Base-by-base conservation (phyloP, 2,888 invertebrate species). In the Lasioglossum figueresi region DNA sequence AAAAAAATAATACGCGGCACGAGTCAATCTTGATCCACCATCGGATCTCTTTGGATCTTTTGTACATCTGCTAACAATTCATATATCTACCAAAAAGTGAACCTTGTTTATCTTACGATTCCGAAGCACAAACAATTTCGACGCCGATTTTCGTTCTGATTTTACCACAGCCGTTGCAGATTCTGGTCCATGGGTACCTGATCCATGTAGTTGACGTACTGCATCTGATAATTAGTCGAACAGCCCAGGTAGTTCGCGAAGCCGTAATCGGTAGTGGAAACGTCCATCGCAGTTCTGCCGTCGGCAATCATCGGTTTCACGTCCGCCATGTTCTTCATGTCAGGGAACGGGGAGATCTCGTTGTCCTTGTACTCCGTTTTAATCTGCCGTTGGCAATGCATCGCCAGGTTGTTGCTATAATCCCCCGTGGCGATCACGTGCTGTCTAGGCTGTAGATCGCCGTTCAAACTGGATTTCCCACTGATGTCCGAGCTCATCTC, bases 181-280 rank as follows among this genome's bases (percentile, higher is more conserved):
- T 93, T 94, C 81, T 94, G 94, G 31, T 95, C 94, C 74, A 92
- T 88, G 0, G 93, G 90, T 48, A 92, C 85, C 63, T 93, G 93
- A 3, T 95, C 95, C 87, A 93, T 91, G 70, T 94, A 95, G 86
- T 95, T 94, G 4, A 93, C 92, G 59, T 94, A 95, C 40, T 93
- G 93, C 92, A 94, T 93, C 78, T 93, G 95, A 78, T 95, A 95
- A 85, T 91, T 92, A 0, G 93, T 71, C 5, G 93, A 88, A 52
- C 52, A 52, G 31, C 90, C 92, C 34, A 92, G 76, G 70, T 94
- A 95, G 88, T 93, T 94, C 0, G 92, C 56, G 79, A 91, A 94
- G 5, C 90, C 91, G 52, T 93, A 95, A 45, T 95, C 95, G 45
- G 88, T 87, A 72, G 84, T 90, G 0, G 93, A 79, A 0, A 91